Percentiles rank a stretch among this genome's conserved stretches.
These are phyloP conservation scores for Trichonephila clavata DNA, from an alignment of 1,140 invertebrate genomes.

Conservation along the genomic window DNA sequence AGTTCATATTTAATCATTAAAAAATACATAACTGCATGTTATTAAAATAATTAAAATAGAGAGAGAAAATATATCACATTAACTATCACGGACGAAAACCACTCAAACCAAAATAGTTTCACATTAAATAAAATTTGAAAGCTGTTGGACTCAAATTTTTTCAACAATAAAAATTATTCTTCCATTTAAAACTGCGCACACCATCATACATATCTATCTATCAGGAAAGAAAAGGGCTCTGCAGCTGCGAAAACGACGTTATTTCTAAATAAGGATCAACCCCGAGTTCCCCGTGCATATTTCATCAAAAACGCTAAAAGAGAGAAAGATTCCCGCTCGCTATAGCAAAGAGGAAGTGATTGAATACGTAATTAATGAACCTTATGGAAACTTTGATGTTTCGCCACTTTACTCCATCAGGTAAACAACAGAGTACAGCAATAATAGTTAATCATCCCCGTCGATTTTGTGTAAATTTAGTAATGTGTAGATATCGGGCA, in stretches of 20 bases:
- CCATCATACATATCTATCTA: neutral
- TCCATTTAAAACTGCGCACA: neutral
- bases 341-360: conserved; percentile 31
- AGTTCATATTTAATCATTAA: no score
- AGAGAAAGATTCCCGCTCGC: neutral
- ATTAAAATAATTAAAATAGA: no score
- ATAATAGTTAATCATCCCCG: conserved; percentile 59
- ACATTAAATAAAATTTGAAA: neutral
- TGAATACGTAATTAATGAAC: conserved; percentile 51
- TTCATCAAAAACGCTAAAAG: conserved; percentile 51
- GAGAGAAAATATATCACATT: no score
- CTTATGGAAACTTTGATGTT: conserved; percentile 52
- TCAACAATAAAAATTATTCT: neutral
- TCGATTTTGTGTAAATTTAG: conserved; percentile 55
- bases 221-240: neutral
- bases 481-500: conserved; percentile 60
- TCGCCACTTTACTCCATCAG: conserved; percentile 50
- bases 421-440: conserved; percentile 53
- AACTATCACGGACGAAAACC: neutral
- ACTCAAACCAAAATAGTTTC: neutral
- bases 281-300: neutral
- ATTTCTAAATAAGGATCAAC: conserved; percentile 23
- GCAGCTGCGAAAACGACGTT: neutral
- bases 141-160: neutral
- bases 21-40: no score